These are phyloP conservation scores for Agrochola litura DNA, from an alignment of 2,888 invertebrate species.

Conservation along the genomic window DNA sequence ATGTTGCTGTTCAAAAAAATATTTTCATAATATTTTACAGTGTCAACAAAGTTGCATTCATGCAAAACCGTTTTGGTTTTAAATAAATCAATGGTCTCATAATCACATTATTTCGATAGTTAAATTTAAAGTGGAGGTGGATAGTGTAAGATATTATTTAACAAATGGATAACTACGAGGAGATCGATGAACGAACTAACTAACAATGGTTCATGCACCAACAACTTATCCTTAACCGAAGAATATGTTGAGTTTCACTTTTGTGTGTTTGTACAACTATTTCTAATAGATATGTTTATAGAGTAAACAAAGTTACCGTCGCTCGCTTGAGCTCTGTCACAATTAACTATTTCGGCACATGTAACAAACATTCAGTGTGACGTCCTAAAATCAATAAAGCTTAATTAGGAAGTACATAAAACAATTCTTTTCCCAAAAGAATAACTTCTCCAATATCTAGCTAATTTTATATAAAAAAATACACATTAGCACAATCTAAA, in stretches of 20 bases:
- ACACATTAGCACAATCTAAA: slow-evolving; percentile 77
- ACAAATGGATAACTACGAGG: slow-evolving; percentile 67
- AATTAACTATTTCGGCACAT: slow-evolving; percentile 58
- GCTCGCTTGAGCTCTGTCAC: slow-evolving; percentile 50
- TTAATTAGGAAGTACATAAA: slow-evolving; percentile 81
- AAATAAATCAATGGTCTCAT: slow-evolving; percentile 87
- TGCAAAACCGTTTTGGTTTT: slow-evolving; percentile 82
- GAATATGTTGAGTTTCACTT: slow-evolving; percentile 60
- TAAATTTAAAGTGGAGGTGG: slow-evolving; percentile 70
- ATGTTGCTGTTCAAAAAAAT: slow-evolving; percentile 65
- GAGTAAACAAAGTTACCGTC: slow-evolving; percentile 49
- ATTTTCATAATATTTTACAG: slow-evolving; percentile 72
- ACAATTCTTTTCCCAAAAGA: slow-evolving; percentile 90
- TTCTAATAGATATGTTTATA: slow-evolving; percentile 67
- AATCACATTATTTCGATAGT: slow-evolving; percentile 83
- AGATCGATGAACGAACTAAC: slow-evolving; percentile 66
- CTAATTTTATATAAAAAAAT: slow-evolving; percentile 74
- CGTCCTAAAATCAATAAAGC: slow-evolving; percentile 77
- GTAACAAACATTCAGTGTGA: slow-evolving; percentile 63
- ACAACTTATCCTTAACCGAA: slow-evolving; percentile 63
- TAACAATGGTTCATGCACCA: slow-evolving; percentile 65
- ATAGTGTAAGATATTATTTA: slow-evolving; percentile 64
- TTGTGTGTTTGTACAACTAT: slow-evolving; percentile 61
- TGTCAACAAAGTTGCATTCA: slow-evolving; percentile 80
- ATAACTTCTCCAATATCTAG: slow-evolving; percentile 83